Percentiles rank a stretch among this genome's conserved stretches.
These are phyloP conservation scores for Caracal caracal DNA, from an alignment of 2,113 vertebrate species.

Conservation along the genomic window DNA sequence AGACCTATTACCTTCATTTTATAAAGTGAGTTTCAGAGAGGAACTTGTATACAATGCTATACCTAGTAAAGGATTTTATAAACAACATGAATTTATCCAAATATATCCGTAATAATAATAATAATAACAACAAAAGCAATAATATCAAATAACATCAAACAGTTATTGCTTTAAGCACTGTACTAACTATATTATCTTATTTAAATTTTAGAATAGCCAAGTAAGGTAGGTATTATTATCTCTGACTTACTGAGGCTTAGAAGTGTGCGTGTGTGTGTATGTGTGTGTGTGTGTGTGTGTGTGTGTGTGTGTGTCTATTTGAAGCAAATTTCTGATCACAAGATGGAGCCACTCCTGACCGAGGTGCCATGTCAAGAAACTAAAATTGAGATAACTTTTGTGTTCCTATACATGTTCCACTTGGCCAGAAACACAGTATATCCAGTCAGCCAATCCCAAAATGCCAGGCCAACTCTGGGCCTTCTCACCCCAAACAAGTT, in stretches of 20 bases:
- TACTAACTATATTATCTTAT: neutral
- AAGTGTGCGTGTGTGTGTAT: neutral
- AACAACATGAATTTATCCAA: neutral
- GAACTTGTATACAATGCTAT: neutral
- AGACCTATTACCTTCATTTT: neutral
- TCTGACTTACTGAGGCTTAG: constrained; percentile 13
- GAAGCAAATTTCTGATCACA: neutral
- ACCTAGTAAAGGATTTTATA: neutral
- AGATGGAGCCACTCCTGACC: neutral
- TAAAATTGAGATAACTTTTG: neutral
- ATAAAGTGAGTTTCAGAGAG: constrained; percentile 5
- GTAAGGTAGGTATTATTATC: neutral
- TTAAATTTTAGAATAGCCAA: neutral
- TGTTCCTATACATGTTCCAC: neutral
- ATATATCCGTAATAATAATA: neutral
- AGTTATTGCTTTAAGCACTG: neutral
- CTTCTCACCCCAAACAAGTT: neutral
- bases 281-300: neutral
- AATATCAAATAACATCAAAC: neutral
- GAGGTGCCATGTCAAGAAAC: neutral
- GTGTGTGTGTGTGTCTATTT: neutral
- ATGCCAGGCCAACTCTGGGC: neutral
- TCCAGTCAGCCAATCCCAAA: neutral
- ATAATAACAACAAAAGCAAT: neutral
- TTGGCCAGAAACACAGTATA: neutral